Evolutionary conservation across 2,888 invertebrate genomes (phyloP).

Genomic region (Mythimna loreyi): DNA sequence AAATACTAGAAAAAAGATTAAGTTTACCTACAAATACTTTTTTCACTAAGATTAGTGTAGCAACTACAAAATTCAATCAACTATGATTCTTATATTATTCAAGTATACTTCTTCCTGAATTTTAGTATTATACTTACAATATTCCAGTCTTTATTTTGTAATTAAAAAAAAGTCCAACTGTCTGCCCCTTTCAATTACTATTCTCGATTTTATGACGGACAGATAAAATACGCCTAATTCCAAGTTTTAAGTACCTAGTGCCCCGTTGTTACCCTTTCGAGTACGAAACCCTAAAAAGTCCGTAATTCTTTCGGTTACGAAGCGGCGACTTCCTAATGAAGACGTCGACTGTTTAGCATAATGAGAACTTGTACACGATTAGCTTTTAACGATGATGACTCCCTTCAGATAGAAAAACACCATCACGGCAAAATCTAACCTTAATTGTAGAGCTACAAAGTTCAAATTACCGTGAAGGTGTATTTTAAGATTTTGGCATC

Average conservation of each 20-base stretch:
- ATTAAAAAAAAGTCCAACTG: not conserved
- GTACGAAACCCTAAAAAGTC: slow-evolving; percentile 51
- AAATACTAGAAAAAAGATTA: too few species aligned
- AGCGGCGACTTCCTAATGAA: slow-evolving; percentile 77
- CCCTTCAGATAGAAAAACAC: slow-evolving; percentile 63
- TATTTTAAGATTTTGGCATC: slow-evolving; percentile 69
- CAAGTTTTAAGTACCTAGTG: not conserved
- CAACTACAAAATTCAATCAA: too few species aligned
- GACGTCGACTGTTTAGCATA: slow-evolving; percentile 81
- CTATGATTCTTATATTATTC: too few species aligned
- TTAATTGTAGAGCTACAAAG: slow-evolving; percentile 40
- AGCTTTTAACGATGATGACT: slow-evolving; percentile 88
- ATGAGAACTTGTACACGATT: slow-evolving; percentile 86
- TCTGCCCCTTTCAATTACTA: not conserved
- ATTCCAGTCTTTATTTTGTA: not conserved
- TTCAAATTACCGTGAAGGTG: slow-evolving; percentile 48
- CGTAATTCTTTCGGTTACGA: slow-evolving; percentile 60
- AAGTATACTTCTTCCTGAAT: too few species aligned
- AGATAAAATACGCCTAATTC: slow-evolving; percentile 2
- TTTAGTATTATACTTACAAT: not conserved
- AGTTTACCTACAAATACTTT: too few species aligned
- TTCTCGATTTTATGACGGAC: slow-evolving; percentile 6
- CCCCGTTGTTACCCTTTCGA: slow-evolving; percentile 14
- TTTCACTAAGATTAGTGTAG: too few species aligned
- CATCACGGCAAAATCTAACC: slow-evolving; percentile 59